Base-by-base conservation (phyloP, 2,888 invertebrate species). In the Corbicula japonica region DNA sequence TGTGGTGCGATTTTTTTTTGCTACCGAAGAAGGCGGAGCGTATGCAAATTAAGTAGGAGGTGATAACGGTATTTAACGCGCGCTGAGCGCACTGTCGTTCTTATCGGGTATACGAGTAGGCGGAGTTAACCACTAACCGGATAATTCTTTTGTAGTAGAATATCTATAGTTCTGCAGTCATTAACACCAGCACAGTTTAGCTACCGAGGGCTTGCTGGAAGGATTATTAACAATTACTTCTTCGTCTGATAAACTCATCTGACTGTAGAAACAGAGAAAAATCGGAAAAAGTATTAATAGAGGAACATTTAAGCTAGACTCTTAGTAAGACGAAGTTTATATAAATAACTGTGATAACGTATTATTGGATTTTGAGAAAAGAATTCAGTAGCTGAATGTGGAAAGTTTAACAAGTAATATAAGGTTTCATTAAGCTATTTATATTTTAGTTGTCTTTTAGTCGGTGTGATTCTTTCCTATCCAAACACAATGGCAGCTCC, bases 141-240 rank as follows among this genome's bases (percentile, higher is more conserved):
- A 72, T 62, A 62, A 72, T 54, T 52, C 41, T 61, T 66, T 65
- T 65, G 50, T 46, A 74, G 61, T 50, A 46, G 44, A 35, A 34
- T 44, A 66, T 66, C 60, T 66, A 74, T 48, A 46, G 35, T 58
- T 50, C 66, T 48, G 38, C n/a, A 61, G 60, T 65, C 73, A 58
- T 52, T 73, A 65, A 32, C 12, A 18, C 52, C 50, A 38, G 74
- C 60, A 30, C 66, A 66, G 60, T 63, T 18, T 35, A 48, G 63
- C 50, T 44, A 41, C 62, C 15, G 65, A 23, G 32, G 30, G 26
- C 34, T 18, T 6, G 52, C 23, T 26, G 35, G 52, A 26, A 15
- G 65, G 38, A 21, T 48, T 48, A 28, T n/a, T 15, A 50, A 48
- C 34, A 48, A n/a, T n/a, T n/a, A n/a, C n/a, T n/a, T 62, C 63